Percentiles rank a stretch among this genome's conserved stretches.
Conservation (phyloP, 2,888 invertebrate species). For the Hermaeophaga mercurialis region DNA sequence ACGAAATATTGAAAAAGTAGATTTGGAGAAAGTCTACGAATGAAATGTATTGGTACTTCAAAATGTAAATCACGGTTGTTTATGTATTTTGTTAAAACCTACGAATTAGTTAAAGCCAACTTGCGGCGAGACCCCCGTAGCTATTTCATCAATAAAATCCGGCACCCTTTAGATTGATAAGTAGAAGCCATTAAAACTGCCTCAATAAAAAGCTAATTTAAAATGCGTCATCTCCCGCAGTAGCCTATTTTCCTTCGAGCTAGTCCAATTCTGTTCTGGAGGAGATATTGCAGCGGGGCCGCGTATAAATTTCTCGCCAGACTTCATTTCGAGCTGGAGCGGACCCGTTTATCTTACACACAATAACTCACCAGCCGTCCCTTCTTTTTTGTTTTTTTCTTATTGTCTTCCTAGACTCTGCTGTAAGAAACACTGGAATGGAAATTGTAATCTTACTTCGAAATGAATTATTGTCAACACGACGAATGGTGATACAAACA, state of each 20-base stretch:
- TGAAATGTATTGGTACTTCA: no score
- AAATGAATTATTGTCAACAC: conserved; percentile 57
- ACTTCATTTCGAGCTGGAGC: conserved; percentile 75
- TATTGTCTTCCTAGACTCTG: conserved; percentile 57
- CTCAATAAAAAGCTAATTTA: conserved; percentile 58
- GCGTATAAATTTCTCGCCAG: conserved; percentile 62
- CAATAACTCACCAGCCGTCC: conserved; percentile 66
- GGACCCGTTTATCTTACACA: conserved; percentile 73
- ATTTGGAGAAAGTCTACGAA: no score
- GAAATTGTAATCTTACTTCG: conserved; percentile 58
- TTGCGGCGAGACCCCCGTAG: no score
- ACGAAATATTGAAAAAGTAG: no score
- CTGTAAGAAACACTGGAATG: conserved; percentile 57
- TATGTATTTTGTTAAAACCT: no score
- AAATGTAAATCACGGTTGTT: no score
- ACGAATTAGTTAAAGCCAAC: no score
- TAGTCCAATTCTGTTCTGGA: conserved; percentile 58
- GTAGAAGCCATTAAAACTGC: conserved; percentile 47
- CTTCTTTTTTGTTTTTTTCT: conserved; percentile 56
- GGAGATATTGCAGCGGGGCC: conserved; percentile 58
- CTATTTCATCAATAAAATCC: conserved; percentile 33
- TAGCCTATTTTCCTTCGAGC: conserved; percentile 57
- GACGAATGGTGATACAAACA: conserved; percentile 54
- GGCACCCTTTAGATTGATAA: conserved; percentile 41
- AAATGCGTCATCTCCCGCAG: conserved; percentile 57